Conservation (phyloP, 2,797 vertebrate genomes). For the Glossophaga mutica region DNA sequence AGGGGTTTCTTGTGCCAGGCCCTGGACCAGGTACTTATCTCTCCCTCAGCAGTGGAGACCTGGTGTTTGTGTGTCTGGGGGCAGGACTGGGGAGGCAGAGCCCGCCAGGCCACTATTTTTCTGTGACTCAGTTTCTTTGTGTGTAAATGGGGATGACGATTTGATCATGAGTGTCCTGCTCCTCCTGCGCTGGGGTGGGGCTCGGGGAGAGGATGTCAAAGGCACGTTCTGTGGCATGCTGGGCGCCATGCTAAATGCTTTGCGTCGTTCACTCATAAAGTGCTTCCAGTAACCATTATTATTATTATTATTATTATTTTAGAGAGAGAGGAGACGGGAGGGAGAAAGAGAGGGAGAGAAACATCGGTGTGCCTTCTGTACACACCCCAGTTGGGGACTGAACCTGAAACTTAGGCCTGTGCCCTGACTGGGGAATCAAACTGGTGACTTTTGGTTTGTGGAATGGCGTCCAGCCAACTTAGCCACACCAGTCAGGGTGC, state of each 20-base stretch:
- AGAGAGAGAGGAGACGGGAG: too few relatives aligned
- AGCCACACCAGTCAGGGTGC: not conserved
- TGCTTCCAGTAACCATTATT: not conserved
- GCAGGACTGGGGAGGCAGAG: not conserved
- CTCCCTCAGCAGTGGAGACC: rapidly evolving
- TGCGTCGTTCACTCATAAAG: too few relatives aligned
- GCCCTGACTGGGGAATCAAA: too few relatives aligned
- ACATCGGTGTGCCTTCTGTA: too few relatives aligned
- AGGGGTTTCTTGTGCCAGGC: not conserved
- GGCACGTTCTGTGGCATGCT: not conserved
- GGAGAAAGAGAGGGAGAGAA: too few relatives aligned
- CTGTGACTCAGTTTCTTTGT: not conserved
- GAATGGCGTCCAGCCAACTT: too few relatives aligned
- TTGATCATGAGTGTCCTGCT: not conserved
- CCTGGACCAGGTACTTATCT: not conserved
- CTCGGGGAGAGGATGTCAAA: not conserved
- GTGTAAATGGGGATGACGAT: not conserved
- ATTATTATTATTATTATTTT: not conserved
- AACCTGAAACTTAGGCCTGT: too few relatives aligned
- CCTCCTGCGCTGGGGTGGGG: not conserved
- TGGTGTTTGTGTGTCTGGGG: not conserved
- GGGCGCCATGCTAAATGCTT: not conserved
- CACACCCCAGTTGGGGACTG: too few relatives aligned
- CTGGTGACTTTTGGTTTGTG: too few relatives aligned
- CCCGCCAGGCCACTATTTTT: not conserved